Conservation (phyloP, 2,113 vertebrate species). For the Meriones unguiculatus region DNA sequence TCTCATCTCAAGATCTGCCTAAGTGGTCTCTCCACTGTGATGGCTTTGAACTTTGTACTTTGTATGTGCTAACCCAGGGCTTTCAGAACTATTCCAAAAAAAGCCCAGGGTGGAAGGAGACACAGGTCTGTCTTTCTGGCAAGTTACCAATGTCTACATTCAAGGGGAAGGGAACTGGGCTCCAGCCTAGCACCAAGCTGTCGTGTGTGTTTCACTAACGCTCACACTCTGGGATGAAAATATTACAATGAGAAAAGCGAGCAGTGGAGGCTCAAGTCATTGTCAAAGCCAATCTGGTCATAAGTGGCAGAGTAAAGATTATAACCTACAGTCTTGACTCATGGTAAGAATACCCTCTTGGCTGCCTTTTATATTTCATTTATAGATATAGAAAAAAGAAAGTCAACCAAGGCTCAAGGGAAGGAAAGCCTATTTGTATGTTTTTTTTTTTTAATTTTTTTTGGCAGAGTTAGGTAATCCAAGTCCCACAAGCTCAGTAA, state of each 20-base stretch:
- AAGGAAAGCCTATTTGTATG: neutral
- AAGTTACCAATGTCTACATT: neutral
- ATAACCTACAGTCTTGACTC: neutral
- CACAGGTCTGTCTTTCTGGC: neutral
- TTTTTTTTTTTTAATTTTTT: neutral
- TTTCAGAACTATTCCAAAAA: neutral
- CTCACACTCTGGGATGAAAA: neutral
- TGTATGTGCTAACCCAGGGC: neutral
- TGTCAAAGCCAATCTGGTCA: neutral
- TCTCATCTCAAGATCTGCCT: neutral
- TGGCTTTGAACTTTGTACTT: neutral
- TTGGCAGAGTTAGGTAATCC: neutral
- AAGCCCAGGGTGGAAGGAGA: neutral
- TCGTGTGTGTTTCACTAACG: rapidly evolving
- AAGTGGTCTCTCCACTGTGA: neutral
- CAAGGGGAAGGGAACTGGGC: neutral
- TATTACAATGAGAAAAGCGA: neutral
- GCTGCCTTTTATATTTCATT: neutral
- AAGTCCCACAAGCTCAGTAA: neutral
- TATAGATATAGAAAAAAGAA: neutral
- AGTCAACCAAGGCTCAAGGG: neutral
- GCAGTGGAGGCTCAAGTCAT: too few species aligned
- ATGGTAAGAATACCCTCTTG: neutral
- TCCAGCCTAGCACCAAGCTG: neutral
- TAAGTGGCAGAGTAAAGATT: neutral